These are phyloP conservation scores for Subanguina moxae DNA, from an alignment of 1,140 invertebrate genomes.

Conservation along the genomic window DNA sequence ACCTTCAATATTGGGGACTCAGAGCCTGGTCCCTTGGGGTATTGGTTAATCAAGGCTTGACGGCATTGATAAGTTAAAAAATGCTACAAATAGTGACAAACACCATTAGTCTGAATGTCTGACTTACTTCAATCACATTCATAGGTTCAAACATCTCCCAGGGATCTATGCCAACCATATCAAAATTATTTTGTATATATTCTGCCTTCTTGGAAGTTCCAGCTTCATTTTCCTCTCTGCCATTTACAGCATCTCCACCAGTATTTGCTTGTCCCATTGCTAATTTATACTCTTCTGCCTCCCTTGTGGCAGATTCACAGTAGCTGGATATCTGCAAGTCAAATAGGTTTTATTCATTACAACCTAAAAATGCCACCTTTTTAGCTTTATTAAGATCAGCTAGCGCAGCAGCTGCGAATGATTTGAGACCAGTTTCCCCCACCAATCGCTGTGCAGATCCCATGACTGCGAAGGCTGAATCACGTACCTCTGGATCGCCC, in stretches of 20 bases:
- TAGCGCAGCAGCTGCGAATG: constrained; percentile 3
- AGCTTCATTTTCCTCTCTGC: not conserved
- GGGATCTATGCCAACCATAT: constrained; percentile 69
- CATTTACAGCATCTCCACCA: not conserved
- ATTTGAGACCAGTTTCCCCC: constrained; percentile 66
- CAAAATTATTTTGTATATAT: not conserved
- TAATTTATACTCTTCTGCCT: not conserved
- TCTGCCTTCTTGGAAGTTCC: not conserved
- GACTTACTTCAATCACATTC: constrained; percentile 72
- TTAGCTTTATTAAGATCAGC: not conserved
- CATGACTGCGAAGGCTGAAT: constrained; percentile 70
- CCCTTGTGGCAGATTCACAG: constrained; percentile 3
- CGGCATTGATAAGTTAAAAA: no score
- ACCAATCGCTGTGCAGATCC: constrained; percentile 87
- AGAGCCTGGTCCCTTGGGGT: no score
- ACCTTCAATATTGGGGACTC: no score
- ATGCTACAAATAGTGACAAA: no score
- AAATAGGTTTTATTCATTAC: not conserved
- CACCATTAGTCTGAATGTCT: no score
- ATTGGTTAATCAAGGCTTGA: no score
- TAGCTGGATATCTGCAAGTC: not conserved
- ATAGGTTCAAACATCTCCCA: constrained; percentile 84
- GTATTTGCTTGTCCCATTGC: constrained; percentile 2
- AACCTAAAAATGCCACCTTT: not conserved
- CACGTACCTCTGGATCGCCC: constrained; percentile 59